Base-by-base conservation (phyloP, 2,888 invertebrate species). In the Drosophila sordidula region DNA sequence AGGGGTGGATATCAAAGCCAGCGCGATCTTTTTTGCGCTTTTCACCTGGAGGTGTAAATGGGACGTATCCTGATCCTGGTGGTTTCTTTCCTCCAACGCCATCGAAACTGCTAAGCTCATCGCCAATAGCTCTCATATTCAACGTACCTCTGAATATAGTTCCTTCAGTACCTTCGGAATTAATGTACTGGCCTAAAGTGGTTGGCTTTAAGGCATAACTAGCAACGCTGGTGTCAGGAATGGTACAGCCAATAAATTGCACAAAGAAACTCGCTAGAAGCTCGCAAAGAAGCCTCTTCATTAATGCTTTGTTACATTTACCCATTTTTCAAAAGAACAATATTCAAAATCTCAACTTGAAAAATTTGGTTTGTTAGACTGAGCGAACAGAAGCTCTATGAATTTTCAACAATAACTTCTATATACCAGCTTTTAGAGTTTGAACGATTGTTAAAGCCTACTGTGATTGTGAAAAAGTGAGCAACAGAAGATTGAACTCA, bases 201-300 rank as follows among this genome's bases (percentile, higher is more conserved):
- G n/a, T n/a, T n/a, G n/a, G 26, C 1, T 26, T 6, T 6, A 9
- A 1, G 3, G 11, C 32, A 4, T 11, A 32, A 11, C 11, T 3
- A 32, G 9, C 32, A 5, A 8, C 8, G 1, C 0, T 9, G 25
- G 0, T 3, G 1, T 12, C 2, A 12, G 22, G 16, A 18, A 34
- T 0, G 6, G 26, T 0, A 11, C 75, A 75, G 5, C 75, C 75
- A 1, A 75, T 9, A 9, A 56, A 52, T 39, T 78, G 46, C 0
- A 61, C 47, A 4, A 69, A 25, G 0, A 75, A 2, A 32, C 64
- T 64, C 2, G 47, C 70, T 0, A 75, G 0, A 0, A 79, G n/a
- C 14, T 75, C 75, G 25, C 49, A 44, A 12, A 75, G 5, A 1
- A 75, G 52, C 12, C 41, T 61, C 9, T 38, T 1, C 0, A 16